phyloP scores from a whole-genome alignment of 1,140 invertebrate genomes.

The Drosophila nannoptera region DNA sequence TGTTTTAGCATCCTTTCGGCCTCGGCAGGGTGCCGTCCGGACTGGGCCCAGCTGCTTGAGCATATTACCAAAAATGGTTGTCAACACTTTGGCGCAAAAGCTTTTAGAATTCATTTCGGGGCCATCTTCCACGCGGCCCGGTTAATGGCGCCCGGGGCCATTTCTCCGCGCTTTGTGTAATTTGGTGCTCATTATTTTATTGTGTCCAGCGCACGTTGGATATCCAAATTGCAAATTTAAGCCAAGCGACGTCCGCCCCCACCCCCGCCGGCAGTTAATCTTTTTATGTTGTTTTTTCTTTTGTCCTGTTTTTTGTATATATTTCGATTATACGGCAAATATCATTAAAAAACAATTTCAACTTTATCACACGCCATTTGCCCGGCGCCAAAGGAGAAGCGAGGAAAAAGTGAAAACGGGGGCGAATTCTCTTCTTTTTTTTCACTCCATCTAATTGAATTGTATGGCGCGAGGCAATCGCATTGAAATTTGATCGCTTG shows the following conservation, averaged over 20 bases:
- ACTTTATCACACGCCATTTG: constrained; percentile 42
- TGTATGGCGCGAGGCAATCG: not conserved
- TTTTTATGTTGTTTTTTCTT: constrained; percentile 23
- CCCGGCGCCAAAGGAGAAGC: not conserved
- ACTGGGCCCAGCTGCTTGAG: constrained; percentile 25
- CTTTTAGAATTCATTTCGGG: constrained; percentile 54
- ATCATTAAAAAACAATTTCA: constrained; percentile 53
- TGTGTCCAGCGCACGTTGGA: constrained; percentile 44
- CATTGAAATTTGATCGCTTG: constrained; percentile 3
- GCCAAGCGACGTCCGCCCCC: not conserved
- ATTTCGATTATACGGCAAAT: constrained; percentile 47
- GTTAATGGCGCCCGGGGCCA: constrained; percentile 47
- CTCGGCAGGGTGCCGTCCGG: constrained; percentile 23
- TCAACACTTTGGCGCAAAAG: constrained; percentile 57
- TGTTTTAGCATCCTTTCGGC: constrained; percentile 50
- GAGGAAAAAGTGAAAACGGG: constrained; percentile 2
- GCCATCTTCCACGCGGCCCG: constrained; percentile 17
- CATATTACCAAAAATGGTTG: constrained; percentile 56
- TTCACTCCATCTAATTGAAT: constrained; percentile 9
- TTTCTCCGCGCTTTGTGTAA: constrained; percentile 54
- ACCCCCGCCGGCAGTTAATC: constrained; percentile 42
- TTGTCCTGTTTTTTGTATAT: constrained; percentile 1
- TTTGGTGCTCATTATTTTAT: constrained; percentile 56
- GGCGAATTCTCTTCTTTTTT: not conserved
- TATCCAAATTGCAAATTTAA: constrained; percentile 52